Conservation (phyloP, 2,797 vertebrate species). For the Clarias pachynema region DNA sequence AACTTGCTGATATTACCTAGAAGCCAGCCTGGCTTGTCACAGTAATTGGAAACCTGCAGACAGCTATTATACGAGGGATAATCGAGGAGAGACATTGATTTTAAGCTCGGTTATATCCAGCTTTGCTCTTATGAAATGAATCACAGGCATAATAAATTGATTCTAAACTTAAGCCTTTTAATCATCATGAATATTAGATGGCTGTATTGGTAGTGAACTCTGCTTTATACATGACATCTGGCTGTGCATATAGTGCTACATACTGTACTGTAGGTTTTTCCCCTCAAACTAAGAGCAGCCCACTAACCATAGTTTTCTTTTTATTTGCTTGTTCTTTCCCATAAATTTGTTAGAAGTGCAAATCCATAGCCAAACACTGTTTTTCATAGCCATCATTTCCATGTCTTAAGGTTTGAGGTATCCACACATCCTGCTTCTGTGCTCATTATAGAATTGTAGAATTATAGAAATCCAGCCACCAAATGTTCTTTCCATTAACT, state of each 20-base stretch:
- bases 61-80: constrained; percentile 47
- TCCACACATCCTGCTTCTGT: background rate
- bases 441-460: background rate
- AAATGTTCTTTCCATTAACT: background rate
- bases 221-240: background rate
- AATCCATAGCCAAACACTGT: background rate
- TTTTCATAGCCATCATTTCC: background rate
- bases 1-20: constrained; percentile 38
- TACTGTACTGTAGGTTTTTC: constrained; percentile 4
- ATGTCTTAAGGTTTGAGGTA: background rate
- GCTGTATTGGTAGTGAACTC: constrained; percentile 39
- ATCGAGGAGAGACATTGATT: constrained; percentile 51
- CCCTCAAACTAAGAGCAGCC: background rate
- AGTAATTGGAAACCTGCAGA: constrained; percentile 51
- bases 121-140: constrained; percentile 41
- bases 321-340: background rate
- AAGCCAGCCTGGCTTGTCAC: constrained; percentile 36
- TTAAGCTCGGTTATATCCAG: constrained; percentile 47
- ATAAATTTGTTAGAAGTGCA: background rate
- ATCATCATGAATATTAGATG: constrained; percentile 53
- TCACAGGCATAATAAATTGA: constrained; percentile 45
- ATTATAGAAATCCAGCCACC: background rate
- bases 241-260: background rate
- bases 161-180: constrained; percentile 49
- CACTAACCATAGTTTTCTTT: background rate